Percentiles rank a stretch among this genome's conserved stretches.
These are phyloP conservation scores for Campoplex nolae DNA, from an alignment of 2,888 invertebrate genomes.

Conservation along the genomic window DNA sequence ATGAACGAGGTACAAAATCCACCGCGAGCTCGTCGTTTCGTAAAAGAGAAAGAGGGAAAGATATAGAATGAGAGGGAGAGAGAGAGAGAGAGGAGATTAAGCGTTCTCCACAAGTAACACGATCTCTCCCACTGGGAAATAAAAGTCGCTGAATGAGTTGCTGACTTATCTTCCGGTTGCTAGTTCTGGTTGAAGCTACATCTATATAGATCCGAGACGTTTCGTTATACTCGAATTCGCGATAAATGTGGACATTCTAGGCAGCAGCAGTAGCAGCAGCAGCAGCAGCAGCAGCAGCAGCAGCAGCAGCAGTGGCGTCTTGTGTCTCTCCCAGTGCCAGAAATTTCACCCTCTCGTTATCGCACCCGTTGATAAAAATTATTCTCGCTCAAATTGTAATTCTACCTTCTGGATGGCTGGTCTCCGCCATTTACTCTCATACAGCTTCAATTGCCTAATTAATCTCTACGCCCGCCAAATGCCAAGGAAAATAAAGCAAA, in stretches of 20 bases:
- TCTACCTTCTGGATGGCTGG: conserved; percentile 9
- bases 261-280: not conserved
- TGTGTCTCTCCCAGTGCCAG: conserved; percentile 9
- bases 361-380: conserved; percentile 35
- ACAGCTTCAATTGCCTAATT: conserved; percentile 40
- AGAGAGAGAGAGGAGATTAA: conserved; percentile 1
- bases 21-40: conserved; percentile 8
- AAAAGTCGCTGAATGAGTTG: conserved; percentile 70
- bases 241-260: conserved; percentile 46
- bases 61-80: not conserved
- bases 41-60: not conserved
- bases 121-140: conserved; percentile 64
- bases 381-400: conserved; percentile 37
- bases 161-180: conserved; percentile 60
- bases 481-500: conserved; percentile 13
- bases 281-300: not conserved
- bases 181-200: conserved; percentile 31
- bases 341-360: conserved; percentile 51
- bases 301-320: not conserved
- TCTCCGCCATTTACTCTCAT: conserved; percentile 11
- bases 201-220: conserved; percentile 45
- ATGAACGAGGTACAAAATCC: conserved; percentile 13
- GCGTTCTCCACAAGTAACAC: conserved; percentile 63
- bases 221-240: conserved; percentile 63
- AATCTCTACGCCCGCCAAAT: conserved; percentile 26